phyloP scores from a whole-genome alignment of 2,888 invertebrate genomes.

The Callimorpha dominula region DNA sequence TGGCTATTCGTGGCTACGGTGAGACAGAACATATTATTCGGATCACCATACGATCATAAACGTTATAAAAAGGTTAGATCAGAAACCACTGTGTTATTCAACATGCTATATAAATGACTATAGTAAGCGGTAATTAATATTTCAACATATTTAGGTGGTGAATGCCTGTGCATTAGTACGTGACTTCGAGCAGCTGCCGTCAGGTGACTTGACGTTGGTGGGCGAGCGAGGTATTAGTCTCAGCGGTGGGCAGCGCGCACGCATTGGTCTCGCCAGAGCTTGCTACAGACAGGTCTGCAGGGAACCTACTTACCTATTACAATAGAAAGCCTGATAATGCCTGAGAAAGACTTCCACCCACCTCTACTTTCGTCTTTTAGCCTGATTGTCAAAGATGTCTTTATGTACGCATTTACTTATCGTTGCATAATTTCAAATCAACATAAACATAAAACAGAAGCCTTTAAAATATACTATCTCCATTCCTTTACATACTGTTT shows the following conservation, averaged over 20 bases:
- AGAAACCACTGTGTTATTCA: neutral
- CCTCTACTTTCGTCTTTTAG: too few species aligned
- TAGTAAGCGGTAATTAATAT: neutral
- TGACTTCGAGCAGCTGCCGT: constrained; percentile 90
- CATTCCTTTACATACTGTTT: too few species aligned
- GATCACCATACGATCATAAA: constrained; percentile 86
- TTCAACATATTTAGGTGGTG: constrained; percentile 72
- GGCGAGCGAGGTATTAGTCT: constrained; percentile 92
- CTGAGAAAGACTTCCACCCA: too few species aligned
- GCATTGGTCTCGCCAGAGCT: constrained; percentile 92
- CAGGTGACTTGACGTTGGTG: constrained; percentile 91
- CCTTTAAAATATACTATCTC: too few species aligned
- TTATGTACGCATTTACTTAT: too few species aligned
- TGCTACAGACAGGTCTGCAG: constrained; percentile 90
- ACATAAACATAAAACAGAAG: too few species aligned
- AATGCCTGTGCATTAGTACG: constrained; percentile 88
- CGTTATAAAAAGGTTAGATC: constrained; percentile 79
- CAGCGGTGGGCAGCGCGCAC: constrained; percentile 93
- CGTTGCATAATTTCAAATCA: too few species aligned
- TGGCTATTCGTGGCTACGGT: constrained; percentile 92
- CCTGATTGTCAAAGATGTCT: too few species aligned
- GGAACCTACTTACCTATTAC: neutral
- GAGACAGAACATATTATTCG: constrained; percentile 93
- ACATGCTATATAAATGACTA: neutral
- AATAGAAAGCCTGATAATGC: too few species aligned